Base-by-base conservation (phyloP, 2,797 vertebrate genomes). In the Coendou prehensilis region DNA sequence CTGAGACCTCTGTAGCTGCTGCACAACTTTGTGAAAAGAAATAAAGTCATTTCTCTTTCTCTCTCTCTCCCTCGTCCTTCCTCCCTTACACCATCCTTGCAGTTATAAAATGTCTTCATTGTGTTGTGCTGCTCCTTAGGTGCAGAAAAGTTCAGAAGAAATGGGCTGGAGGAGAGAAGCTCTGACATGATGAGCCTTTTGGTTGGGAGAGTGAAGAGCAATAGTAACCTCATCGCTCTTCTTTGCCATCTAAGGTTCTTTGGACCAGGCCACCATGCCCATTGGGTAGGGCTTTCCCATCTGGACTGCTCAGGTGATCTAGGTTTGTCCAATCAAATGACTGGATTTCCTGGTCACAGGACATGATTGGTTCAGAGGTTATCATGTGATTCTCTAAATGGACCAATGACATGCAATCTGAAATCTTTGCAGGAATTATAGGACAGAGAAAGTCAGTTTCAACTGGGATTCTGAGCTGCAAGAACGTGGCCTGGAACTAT, bases 141-240 rank as follows among this genome's bases (percentile, higher is more conserved):
- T 45, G 6, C 2, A 2, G 57, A 54, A 67, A 63, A 89, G 17
- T 28, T 95, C 45, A 37, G 90, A 59, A 69, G 17, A 30, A 28
- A 28, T 2, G 81, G 87, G 50, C 52, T 17, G 0, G 57, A 41
- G 37, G 64, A 76, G 30, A 37, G 63, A 33, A 37, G 28, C 0
- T 14, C n/a, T 0, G 20, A 30, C 1, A 1, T 0, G 0, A 37
- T 33, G 56, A 7, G 26, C 26, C 64, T 41, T 64, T 56, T 17
- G 78, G 23, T 3, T 54, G 69, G 67, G 52, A 91, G 71, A 73
- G 71, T 1, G 50, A 67, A 54, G 26, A 23, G 84, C 45, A 4
- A 2, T 0, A 0, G 7, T 14, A 69, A 20, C 3, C 15, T 50
- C 1, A 3, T 1, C 7, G 63, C 41, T 79, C 87, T 57, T 13